Evolutionary conservation across 2,797 vertebrate genomes (phyloP).

Genomic region (Steatocranus sp.): DNA sequence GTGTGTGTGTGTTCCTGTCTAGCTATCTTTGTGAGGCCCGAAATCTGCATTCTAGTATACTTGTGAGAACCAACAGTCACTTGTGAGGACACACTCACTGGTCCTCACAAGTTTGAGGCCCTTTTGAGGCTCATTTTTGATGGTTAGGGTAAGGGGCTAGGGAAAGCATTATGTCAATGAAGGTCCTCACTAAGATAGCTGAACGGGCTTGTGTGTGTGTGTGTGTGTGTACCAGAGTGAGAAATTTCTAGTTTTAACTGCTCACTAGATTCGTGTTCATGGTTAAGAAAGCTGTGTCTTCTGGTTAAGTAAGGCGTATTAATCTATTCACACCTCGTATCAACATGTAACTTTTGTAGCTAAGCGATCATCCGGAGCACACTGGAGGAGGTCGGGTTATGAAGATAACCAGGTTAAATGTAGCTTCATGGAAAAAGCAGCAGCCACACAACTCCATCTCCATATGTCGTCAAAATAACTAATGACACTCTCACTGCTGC

Average conservation of each 20-base stretch:
- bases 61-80: no score
- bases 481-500: neutral
- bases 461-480: fast-evolving
- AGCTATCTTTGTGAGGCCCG: no score
- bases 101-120: no score
- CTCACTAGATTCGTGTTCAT: neutral
- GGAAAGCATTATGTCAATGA: no score
- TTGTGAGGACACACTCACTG: no score
- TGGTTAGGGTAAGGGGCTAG: no score
- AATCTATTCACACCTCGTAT: neutral
- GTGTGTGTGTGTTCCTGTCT: no score
- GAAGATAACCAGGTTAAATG: neutral
- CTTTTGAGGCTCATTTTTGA: no score
- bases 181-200: no score
- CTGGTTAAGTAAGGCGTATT: neutral
- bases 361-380: neutral
- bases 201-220: neutral
- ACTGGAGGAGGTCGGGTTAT: fast-evolving
- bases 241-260: neutral
- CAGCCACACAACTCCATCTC: fast-evolving
- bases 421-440: neutral
- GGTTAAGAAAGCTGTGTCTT: neutral
- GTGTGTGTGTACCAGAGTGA: neutral
- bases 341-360: fast-evolving
- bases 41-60: no score